Base-by-base conservation (phyloP, 2,797 vertebrate species). In the Pantherophis alleghaniensis region DNA sequence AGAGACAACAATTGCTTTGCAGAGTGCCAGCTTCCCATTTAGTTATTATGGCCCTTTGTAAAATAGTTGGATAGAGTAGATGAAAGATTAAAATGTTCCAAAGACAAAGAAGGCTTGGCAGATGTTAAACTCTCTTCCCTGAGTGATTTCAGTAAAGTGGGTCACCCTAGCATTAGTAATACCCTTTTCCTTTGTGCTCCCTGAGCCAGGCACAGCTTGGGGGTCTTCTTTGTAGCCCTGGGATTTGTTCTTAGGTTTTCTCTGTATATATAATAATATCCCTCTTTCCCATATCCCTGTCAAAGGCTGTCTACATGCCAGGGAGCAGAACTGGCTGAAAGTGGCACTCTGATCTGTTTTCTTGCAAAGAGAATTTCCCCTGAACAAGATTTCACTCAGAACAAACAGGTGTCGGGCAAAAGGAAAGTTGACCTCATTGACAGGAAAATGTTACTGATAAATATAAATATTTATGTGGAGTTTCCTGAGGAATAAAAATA, bases 221-320 rank as follows among this genome's bases (percentile, higher is more conserved):
- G 91, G 95, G 93, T 96, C 86, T 16, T 91, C 90, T 91, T 63
- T 92, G 90, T 93, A 96, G 94, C 94, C 7, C 16, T 42, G 92
- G 95, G 94, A 96, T 96, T 96, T 97, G 94, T 93, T 94, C 24
- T 86, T 95, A 91, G 91, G 79, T 92, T 91, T 92, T 93, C 51
- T 88, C 93, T 93, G 32, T 88, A 61, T 47, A 24, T 47, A 95
- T 95, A 96, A 95, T 95, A 88, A 93, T 47, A 2, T 87, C 63
- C 91, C 69, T 55, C 57, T 90, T 0, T 6, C 42, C 61, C 51
- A 0, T 12, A 9, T 16, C 66, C 26, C 16, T 94, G 3, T 61
- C 55, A 90, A 93, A 59, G 42, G 47, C 94, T 94, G 59, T 94
- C 95, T 91, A 90, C 5, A n/a, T 3, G 20, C 89, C 93, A 42